Conservation (phyloP, 2,888 invertebrate genomes). For the Stenoptilia bipunctidactyla region DNA sequence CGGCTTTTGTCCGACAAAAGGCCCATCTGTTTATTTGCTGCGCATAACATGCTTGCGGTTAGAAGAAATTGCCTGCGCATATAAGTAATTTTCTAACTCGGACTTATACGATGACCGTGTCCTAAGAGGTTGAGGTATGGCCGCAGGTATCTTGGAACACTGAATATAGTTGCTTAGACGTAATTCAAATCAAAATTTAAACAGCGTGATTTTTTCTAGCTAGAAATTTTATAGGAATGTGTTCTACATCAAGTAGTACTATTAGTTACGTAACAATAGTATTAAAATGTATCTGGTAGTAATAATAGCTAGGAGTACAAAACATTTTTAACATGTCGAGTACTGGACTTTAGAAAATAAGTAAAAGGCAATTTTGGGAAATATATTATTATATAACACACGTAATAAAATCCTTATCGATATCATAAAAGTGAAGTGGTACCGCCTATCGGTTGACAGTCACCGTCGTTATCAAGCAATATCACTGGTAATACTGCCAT, state of each 20-base stretch:
- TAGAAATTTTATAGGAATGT: too few species aligned
- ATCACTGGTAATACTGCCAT: constrained; percentile 26
- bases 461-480: constrained; percentile 19
- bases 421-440: constrained; percentile 16
- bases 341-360: too few species aligned
- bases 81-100: constrained; percentile 66
- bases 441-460: constrained; percentile 23
- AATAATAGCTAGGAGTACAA: too few species aligned
- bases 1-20: constrained; percentile 55
- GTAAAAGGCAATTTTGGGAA: too few species aligned
- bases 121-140: constrained; percentile 30
- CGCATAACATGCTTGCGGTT: constrained; percentile 54
- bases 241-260: too few species aligned
- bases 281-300: too few species aligned
- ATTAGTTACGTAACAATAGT: too few species aligned
- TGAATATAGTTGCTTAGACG: too few species aligned
- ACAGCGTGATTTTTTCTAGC: too few species aligned
- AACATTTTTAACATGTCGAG: too few species aligned
- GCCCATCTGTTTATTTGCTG: constrained; percentile 53
- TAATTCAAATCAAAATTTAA: too few species aligned
- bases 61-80: constrained; percentile 52
- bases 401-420: constrained; percentile 19
- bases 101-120: constrained; percentile 32
- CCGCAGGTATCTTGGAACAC: too few species aligned
- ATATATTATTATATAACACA: not conserved